phyloP scores from a whole-genome alignment of 1,140 invertebrate genomes.

The Gonioctena quinquepunctata region DNA sequence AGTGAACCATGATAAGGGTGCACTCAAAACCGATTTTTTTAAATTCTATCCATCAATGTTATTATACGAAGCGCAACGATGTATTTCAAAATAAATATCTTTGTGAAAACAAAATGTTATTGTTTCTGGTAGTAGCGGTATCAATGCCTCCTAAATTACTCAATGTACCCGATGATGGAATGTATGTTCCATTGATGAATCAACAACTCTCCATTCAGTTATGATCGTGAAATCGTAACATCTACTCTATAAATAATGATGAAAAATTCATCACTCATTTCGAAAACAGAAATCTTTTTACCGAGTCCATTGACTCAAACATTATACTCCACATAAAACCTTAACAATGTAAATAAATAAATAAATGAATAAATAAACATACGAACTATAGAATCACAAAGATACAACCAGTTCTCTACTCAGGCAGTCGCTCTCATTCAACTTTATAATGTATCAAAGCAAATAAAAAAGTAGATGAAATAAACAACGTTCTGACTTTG shows the following conservation, averaged over 20 bases:
- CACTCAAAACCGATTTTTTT: no score
- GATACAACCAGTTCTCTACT: conserved; percentile 2
- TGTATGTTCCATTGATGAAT: background rate
- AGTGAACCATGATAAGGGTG: no score
- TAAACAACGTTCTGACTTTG: background rate
- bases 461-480: conserved; percentile 1
- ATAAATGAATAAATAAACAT: conserved; percentile 12
- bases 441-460: conserved; percentile 7
- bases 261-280: conserved; percentile 1
- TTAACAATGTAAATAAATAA: conserved; percentile 17
- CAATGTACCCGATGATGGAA: no score
- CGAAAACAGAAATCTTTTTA: background rate
- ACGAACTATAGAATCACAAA: background rate
- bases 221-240: background rate
- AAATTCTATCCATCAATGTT: no score
- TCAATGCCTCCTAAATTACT: no score
- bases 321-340: conserved; percentile 4
- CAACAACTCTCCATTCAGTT: background rate
- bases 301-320: background rate
- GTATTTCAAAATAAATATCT: no score
- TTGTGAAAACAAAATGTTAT: no score
- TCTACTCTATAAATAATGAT: background rate
- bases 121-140: no score
- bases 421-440: background rate
- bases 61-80: no score